A percentile compares a stretch with the other conserved stretches of the same genome.
Evolutionary conservation across 1,140 invertebrate genomes (phyloP).

Genomic region (Berghia stephanieae): DNA sequence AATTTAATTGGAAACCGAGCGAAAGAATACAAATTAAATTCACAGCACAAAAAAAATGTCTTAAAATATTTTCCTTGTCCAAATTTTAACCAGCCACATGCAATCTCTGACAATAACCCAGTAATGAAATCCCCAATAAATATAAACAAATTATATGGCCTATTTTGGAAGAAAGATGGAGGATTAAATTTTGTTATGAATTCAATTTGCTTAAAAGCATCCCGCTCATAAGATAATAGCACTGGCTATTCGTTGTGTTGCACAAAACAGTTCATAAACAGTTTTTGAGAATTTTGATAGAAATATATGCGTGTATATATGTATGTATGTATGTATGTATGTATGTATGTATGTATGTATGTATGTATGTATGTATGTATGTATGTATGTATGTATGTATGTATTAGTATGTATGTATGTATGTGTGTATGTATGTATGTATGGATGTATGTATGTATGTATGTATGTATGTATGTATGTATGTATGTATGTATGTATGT

Average conservation of each 20-base stretch:
- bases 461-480: background rate
- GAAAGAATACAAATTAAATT: too few species aligned
- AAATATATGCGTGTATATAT: background rate
- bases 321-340: conserved; percentile 20
- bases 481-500: conserved; percentile 15
- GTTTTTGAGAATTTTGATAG: background rate
- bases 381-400: background rate
- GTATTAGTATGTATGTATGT: conserved; percentile 25
- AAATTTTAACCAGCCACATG: too few species aligned
- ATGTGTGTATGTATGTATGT: conserved; percentile 22
- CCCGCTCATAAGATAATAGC: background rate
- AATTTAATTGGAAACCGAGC: too few species aligned
- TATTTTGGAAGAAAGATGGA: background rate
- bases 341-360: conserved; percentile 21
- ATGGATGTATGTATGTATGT: too few species aligned
- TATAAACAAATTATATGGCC: background rate
- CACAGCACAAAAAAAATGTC: too few species aligned
- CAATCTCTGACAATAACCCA: too few species aligned
- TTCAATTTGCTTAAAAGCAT: background rate
- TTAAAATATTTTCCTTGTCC: too few species aligned
- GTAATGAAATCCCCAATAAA: background rate
- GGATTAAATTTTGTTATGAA: background rate
- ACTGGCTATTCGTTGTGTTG: background rate
- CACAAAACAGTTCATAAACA: background rate
- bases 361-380: conserved; percentile 8